Conservation (phyloP, 2,113 vertebrate genomes). For the Scalopus aquaticus region DNA sequence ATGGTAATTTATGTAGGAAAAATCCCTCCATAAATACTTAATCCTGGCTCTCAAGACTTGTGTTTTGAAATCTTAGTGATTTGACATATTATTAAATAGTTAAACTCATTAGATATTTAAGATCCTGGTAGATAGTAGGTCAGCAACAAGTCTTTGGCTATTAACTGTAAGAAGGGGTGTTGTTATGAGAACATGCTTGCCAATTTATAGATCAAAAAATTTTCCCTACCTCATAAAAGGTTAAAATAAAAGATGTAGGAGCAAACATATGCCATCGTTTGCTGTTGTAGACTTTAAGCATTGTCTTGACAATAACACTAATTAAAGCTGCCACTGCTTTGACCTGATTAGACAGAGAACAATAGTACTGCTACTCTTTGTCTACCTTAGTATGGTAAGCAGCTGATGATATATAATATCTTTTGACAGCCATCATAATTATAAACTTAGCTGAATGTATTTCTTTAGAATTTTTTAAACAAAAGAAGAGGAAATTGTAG, state of each 20-base stretch:
- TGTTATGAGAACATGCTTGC: not conserved
- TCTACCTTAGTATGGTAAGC: constrained; percentile 88
- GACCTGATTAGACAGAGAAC: constrained; percentile 92
- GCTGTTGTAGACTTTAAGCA: constrained; percentile 84
- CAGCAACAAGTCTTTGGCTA: not conserved
- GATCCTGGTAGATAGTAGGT: not conserved
- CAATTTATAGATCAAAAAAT: constrained; percentile 37
- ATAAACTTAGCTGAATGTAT: constrained; percentile 90
- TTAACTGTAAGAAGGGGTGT: not conserved
- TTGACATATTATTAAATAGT: not conserved
- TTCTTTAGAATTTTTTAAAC: constrained; percentile 85
- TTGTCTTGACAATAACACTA: constrained; percentile 89
- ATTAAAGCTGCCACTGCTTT: constrained; percentile 89
- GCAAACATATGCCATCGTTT: constrained; percentile 85
- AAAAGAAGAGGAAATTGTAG: constrained; percentile 83
- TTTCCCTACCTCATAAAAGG: constrained; percentile 36
- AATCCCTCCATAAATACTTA: not conserved
- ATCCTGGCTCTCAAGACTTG: not conserved
- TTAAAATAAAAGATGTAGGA: constrained; percentile 76
- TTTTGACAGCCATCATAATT: constrained; percentile 96
- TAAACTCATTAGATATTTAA: not conserved
- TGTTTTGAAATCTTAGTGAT: not conserved
- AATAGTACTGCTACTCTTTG: constrained; percentile 86
- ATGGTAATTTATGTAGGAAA: not conserved
- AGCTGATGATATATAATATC: constrained; percentile 91